Percentiles rank a stretch among this genome's conserved stretches.
These are phyloP conservation scores for Pollimyrus isidori DNA, from an alignment of 2,113 vertebrate species.

Conservation along the genomic window DNA sequence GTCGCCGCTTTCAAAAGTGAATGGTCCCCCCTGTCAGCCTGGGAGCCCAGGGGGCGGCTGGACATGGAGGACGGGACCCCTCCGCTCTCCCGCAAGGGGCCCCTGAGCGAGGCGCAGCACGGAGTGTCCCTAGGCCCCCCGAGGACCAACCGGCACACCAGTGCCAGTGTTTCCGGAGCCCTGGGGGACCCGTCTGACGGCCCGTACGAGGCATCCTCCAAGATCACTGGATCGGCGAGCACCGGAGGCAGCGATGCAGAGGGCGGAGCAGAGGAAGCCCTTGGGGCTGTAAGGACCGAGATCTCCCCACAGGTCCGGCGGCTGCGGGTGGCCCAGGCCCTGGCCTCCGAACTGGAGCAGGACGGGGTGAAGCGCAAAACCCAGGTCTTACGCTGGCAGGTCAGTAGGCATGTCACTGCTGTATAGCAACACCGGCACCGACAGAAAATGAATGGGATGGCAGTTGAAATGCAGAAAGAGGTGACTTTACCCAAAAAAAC, in stretches of 20 bases:
- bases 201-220: background rate
- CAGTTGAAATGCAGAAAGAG: background rate
- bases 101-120: constrained; percentile 56
- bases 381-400: constrained; percentile 84
- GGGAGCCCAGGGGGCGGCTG: constrained; percentile 49
- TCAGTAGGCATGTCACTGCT: constrained; percentile 39
- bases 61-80: constrained; percentile 38
- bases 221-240: constrained; percentile 17
- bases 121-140: constrained; percentile 67
- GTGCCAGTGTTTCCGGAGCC: background rate
- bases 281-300: constrained; percentile 60
- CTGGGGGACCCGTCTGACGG: constrained; percentile 3
- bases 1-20: constrained; percentile 40
- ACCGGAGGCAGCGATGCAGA: constrained; percentile 27
- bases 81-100: constrained; percentile 35
- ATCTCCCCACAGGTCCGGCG: constrained; percentile 65
- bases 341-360: constrained; percentile 67
- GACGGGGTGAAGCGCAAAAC: constrained; percentile 61
- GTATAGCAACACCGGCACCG: background rate
- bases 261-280: constrained; percentile 43
- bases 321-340: constrained; percentile 73
- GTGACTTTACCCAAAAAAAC: background rate
- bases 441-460: background rate
- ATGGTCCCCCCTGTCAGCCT: constrained; percentile 44
- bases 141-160: constrained; percentile 29